Evolutionary conservation across 2,888 invertebrate species (phyloP).

Genomic region (Venustoraphidia nigricollis): DNA sequence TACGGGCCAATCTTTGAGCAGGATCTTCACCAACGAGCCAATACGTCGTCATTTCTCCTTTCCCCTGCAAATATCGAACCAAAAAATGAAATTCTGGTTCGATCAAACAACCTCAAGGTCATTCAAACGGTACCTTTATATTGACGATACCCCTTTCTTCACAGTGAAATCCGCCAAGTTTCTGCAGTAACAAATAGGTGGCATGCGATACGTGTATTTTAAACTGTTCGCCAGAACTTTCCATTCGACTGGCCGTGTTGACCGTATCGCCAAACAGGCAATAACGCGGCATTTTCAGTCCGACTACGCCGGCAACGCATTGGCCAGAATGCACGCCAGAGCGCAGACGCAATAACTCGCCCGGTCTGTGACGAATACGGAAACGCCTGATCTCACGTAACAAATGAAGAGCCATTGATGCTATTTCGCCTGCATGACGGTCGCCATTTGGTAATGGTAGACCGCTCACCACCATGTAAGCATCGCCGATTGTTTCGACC

Average conservation of each 20-base stretch:
- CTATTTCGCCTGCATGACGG: conserved; percentile 83
- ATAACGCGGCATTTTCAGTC: conserved; percentile 86
- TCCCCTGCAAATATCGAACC: conserved; percentile 44
- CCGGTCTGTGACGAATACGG: conserved; percentile 77
- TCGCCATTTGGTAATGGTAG: conserved; percentile 81
- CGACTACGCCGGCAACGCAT: conserved; percentile 83
- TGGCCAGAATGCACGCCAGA: conserved; percentile 89
- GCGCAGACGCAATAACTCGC: conserved; percentile 74
- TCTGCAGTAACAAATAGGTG: conserved; percentile 73
- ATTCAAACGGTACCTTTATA: conserved; percentile 54
- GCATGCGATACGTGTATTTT: conserved; percentile 83
- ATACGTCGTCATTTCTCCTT: conserved; percentile 77
- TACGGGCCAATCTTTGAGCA: conserved; percentile 25
- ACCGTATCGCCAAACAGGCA: conserved; percentile 89
- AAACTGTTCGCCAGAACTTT: conserved; percentile 78
- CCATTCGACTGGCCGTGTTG: conserved; percentile 82
- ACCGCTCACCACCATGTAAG: conserved; percentile 91
- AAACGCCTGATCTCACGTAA: conserved; percentile 76
- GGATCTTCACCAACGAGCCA: conserved; percentile 68
- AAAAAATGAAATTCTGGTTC: conserved; percentile 2
- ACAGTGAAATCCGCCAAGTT: conserved; percentile 68
- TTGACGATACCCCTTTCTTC: conserved; percentile 77
- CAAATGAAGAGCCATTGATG: conserved; percentile 77
- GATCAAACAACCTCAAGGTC: conserved; percentile 11
- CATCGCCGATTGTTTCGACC: conserved; percentile 90